Conservation (phyloP, 2,888 invertebrate species). For the Bursaphelenchus okinawaensis region DNA sequence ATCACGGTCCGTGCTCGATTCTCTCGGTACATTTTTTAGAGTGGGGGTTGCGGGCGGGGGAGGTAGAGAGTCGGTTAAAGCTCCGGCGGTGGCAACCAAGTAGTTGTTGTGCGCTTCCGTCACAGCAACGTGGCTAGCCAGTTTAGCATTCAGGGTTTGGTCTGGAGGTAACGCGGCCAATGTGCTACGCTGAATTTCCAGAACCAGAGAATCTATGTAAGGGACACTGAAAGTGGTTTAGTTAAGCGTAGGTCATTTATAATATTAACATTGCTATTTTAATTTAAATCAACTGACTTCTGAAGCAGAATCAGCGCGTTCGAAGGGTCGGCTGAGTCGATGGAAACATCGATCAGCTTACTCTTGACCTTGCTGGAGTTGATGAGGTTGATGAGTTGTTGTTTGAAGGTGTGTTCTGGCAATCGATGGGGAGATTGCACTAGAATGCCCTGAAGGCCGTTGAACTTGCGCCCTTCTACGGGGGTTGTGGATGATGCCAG, state of each 20-base stretch:
- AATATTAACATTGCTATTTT: not conserved
- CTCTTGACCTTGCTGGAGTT: not conserved
- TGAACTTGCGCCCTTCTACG: not conserved
- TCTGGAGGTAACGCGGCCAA: constrained; percentile 7
- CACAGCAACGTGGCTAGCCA: constrained; percentile 19
- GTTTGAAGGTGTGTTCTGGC: not conserved
- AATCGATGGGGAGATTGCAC: constrained; percentile 5
- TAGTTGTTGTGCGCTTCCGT: constrained; percentile 20
- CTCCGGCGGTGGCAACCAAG: constrained; percentile 13
- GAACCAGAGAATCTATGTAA: constrained; percentile 16
- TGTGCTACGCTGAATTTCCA: constrained; percentile 9
- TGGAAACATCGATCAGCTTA: constrained; percentile 15
- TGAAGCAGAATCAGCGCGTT: constrained; percentile 14
- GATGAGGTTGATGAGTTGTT: constrained; percentile 7
- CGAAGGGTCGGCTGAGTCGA: constrained; percentile 4
- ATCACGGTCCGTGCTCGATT: not conserved
- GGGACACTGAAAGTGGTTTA: constrained; percentile 21
- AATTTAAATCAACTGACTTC: constrained; percentile 7
- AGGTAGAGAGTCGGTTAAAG: constrained; percentile 4
- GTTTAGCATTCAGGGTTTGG: constrained; percentile 10
- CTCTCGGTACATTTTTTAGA: not conserved
- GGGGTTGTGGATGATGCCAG: constrained; percentile 2
- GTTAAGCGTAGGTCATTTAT: constrained; percentile 1
- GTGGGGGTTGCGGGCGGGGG: constrained; percentile 1
- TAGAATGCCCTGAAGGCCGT: constrained; percentile 10